These are phyloP conservation scores for Epinephelus moara DNA, from an alignment of 2,113 vertebrate species.

Conservation along the genomic window DNA sequence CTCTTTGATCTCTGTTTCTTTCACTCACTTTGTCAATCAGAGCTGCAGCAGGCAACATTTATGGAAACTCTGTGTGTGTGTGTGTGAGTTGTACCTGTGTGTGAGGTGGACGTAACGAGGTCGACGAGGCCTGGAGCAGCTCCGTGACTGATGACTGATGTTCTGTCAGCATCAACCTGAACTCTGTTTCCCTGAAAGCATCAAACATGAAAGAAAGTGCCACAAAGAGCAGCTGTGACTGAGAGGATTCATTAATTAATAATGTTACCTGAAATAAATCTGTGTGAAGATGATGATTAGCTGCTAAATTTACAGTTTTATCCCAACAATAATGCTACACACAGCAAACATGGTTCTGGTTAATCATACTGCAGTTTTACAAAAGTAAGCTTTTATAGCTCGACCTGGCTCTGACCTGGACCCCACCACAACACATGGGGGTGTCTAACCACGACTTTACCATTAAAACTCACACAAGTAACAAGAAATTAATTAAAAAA, in stretches of 20 bases:
- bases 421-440: background rate
- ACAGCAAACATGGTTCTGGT: background rate
- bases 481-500: background rate
- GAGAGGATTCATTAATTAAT: background rate
- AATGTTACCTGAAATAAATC: background rate
- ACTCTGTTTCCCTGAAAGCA: too few relatives aligned
- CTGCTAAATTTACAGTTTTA: background rate
- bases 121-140: background rate
- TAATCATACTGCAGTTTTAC: background rate
- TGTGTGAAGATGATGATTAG: background rate
- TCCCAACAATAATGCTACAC: background rate
- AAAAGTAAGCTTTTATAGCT: background rate
- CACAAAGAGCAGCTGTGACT: background rate
- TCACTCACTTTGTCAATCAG: background rate
- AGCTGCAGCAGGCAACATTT: background rate
- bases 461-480: background rate
- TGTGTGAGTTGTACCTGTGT: background rate
- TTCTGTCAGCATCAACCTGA: background rate
- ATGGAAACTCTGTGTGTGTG: background rate
- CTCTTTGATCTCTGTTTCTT: background rate
- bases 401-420: background rate
- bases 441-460: background rate
- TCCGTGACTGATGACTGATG: background rate
- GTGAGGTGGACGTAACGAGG: background rate
- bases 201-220: too few relatives aligned